These are phyloP conservation scores for Blomia tropicalis DNA, from an alignment of 2,888 invertebrate genomes.

Conservation along the genomic window DNA sequence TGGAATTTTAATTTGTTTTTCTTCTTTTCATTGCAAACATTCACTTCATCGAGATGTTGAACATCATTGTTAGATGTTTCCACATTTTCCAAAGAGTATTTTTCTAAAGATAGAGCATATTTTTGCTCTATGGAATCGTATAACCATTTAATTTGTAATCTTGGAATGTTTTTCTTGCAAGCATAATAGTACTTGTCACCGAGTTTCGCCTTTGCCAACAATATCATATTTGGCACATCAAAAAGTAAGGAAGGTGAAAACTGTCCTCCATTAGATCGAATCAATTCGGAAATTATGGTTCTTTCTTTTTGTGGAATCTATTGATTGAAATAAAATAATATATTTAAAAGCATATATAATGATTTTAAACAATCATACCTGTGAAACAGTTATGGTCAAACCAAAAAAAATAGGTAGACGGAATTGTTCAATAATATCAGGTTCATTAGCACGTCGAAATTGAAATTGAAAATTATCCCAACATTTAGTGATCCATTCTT, in stretches of 20 bases:
- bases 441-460: conserved; percentile 48
- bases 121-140: conserved; percentile 56
- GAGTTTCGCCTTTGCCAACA: conserved; percentile 40
- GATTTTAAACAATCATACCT: conserved; percentile 36
- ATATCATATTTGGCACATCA: conserved; percentile 40
- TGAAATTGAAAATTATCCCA: conserved; percentile 54
- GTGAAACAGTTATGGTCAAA: conserved; percentile 60
- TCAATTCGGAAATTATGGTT: conserved; percentile 47
- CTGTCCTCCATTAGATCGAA: conserved; percentile 55
- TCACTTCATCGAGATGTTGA: no score
- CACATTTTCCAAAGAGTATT: conserved; percentile 37
- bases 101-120: conserved; percentile 47
- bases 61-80: not conserved
- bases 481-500: conserved; percentile 60
- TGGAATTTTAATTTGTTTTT: no score
- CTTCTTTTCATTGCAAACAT: no score
- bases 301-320: no score
- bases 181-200: conserved; percentile 55
- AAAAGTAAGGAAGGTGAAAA: conserved; percentile 43
- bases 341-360: no score
- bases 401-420: conserved; percentile 58
- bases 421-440: conserved; percentile 44
- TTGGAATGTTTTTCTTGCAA: conserved; percentile 44
- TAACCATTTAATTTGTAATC: conserved; percentile 62
- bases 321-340: no score